phyloP scores from a whole-genome alignment of 23 tunicate genomes.

The Botrylloides violaceus region DNA sequence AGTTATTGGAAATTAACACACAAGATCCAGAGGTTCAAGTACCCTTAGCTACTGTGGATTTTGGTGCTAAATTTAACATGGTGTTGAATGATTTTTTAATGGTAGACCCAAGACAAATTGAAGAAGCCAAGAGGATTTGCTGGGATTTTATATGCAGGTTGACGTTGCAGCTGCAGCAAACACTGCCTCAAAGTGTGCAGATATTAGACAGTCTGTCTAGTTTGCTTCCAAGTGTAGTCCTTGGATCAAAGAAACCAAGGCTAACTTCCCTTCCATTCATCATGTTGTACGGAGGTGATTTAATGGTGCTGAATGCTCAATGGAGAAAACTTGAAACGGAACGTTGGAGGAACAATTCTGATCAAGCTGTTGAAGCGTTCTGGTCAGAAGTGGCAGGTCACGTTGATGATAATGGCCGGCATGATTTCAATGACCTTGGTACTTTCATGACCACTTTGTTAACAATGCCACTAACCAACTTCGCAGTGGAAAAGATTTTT shows the following conservation, averaged over 20 bases:
- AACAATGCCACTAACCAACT: conserved; percentile 13
- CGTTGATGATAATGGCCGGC: neutral
- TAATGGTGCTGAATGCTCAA: conserved; percentile 3
- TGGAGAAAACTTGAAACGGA: conserved; percentile 9
- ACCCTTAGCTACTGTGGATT: neutral
- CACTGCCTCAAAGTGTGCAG: conserved; percentile 9
- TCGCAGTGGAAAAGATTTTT: conserved; percentile 7
- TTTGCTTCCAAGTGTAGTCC: neutral
- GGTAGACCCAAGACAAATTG: conserved; percentile 6
- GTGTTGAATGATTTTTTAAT: neutral
- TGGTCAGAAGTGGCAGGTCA: conserved; percentile 18
- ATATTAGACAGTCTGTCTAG: conserved; percentile 1
- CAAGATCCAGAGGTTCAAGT: conserved; percentile 1
- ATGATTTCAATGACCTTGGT: conserved; percentile 11
- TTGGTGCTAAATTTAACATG: conserved; percentile 13
- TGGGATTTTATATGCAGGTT: conserved; percentile 5
- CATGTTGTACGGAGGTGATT: neutral
- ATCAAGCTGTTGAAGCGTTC: neutral
- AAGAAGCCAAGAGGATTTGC: conserved; percentile 3
- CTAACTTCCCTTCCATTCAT: conserved; percentile 1
- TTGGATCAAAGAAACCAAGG: conserved; percentile 13
- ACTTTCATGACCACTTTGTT: conserved; percentile 8
- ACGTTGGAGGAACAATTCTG: neutral
- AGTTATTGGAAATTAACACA: conserved; percentile 1
- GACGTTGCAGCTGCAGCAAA: conserved; percentile 2